Evolutionary conservation across 2,888 invertebrate genomes (phyloP).

Genomic region (Mythimna vitellina): DNA sequence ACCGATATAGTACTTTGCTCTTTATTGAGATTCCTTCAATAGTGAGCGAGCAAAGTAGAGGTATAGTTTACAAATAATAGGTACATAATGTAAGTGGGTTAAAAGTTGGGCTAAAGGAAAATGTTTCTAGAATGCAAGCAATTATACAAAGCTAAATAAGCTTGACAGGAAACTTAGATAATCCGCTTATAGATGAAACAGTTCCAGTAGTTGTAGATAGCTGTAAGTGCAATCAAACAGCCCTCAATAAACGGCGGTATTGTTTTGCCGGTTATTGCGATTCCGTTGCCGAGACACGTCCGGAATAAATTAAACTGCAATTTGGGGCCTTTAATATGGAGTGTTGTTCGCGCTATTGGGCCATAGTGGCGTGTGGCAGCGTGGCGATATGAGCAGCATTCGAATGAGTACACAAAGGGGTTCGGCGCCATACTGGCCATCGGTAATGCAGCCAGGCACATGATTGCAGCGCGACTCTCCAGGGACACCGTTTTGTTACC

Average conservation of each 20-base stretch:
- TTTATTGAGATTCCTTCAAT: conserved; percentile 27
- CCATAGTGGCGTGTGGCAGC: conserved; percentile 80
- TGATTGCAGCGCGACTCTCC: conserved; percentile 76
- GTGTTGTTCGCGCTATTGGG: conserved; percentile 87
- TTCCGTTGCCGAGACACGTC: conserved; percentile 89
- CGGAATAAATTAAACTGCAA: conserved; percentile 90
- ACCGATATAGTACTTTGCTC: conserved; percentile 28
- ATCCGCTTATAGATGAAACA: conserved; percentile 36
- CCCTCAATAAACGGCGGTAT: conserved; percentile 84
- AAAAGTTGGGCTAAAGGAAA: conserved; percentile 15
- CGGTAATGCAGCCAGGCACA: conserved; percentile 82
- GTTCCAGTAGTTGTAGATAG: conserved; percentile 56
- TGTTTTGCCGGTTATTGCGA: conserved; percentile 89
- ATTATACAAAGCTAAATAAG: conserved; percentile 1
- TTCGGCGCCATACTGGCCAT: conserved; percentile 73
- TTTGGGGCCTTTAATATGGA: conserved; percentile 89
- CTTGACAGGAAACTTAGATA: conserved; percentile 27
- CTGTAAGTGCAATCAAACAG: conserved; percentile 81
- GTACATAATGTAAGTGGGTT: conserved; percentile 6
- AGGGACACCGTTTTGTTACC: conserved; percentile 71
- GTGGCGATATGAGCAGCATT: conserved; percentile 86
- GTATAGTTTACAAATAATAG: conserved; percentile 15
- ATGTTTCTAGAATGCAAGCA: conserved; percentile 9
- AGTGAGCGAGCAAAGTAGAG: conserved; percentile 4
- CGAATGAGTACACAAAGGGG: conserved; percentile 88